Base-by-base conservation (phyloP, 37 sponge, comb jelly and placozoan species). In the Bolinopsis microptera region DNA sequence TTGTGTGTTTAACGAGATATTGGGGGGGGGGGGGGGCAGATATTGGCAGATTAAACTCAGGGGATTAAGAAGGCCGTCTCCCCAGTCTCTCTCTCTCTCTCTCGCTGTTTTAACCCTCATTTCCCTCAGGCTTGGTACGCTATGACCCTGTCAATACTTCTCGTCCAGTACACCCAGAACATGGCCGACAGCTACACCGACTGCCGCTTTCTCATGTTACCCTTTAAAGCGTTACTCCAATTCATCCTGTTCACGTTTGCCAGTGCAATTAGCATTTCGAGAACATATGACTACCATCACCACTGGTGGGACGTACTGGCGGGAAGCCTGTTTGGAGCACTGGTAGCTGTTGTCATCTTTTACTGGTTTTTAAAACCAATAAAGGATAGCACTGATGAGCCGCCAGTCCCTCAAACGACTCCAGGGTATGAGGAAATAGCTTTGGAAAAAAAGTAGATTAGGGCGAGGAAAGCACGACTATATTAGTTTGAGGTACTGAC, bases 301-400 rank as follows among this genome's bases (percentile, higher is more conserved):
- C 26, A n/a, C 74, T 70, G 74, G 74, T 70, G 30, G 25, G 74
- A 70, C 74, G 74, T 70, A 70, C 26, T 70, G 30, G 74, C 74
- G 21, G 74, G 74, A n/a, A 26, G 28, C 25, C 3, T 70, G 16
- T n/a, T 70, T 3, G 74, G 74, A 70, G 25, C 28, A 28, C 3
- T 70, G 25, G 3, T 70, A n/a, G 74, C 74, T n/a, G 74, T 26
- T 2, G 74, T 26, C 30, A 70, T 26, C 25, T 26, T 28, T n/a
- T 70, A n/a, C 74, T 70, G 74, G 74, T 70, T 70, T n/a, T n/a
- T 70, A 1, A 26, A 28, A 22, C 74, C 74, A 24, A 22, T 70
- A 3, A 70, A 24, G 74, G 74, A 70, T 3, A 48, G 13, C 61
- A 48, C 61, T n/a, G n/a, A n/a, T n/a, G n/a, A n/a, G n/a, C n/a